A percentile compares a stretch with the other conserved stretches of the same genome.
Evolutionary conservation across 2,888 invertebrate genomes (phyloP).

Genomic region (Timema podura): DNA sequence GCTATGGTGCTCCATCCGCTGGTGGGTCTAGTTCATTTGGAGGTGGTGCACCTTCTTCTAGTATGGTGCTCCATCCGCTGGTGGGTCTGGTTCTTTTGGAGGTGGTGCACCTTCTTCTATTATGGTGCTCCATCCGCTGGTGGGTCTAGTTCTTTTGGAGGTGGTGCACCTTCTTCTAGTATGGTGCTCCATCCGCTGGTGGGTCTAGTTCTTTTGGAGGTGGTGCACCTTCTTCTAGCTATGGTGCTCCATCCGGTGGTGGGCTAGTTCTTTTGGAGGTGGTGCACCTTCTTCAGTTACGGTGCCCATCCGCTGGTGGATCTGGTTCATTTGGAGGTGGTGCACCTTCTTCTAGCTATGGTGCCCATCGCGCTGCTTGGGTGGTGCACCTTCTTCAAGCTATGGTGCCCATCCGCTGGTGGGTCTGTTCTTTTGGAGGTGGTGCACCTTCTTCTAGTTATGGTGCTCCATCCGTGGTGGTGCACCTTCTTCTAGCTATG

Average conservation of each 20-base stretch:
- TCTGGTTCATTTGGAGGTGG: conserved; percentile 20
- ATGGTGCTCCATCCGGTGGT: conserved; percentile 41
- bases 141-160: conserved; percentile 38
- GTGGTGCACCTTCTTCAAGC: conserved; percentile 11
- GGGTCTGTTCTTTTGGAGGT: conserved; percentile 37
- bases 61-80: conserved; percentile 20
- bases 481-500: conserved; percentile 34
- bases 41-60: conserved; percentile 22
- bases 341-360: conserved; percentile 44
- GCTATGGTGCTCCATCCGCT: conserved; percentile 26
- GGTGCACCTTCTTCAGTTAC: conserved; percentile 22
- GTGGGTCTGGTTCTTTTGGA: conserved; percentile 19
- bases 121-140: conserved; percentile 47
- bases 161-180: conserved; percentile 21
- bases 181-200: conserved; percentile 25
- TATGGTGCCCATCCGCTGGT: conserved; percentile 15
- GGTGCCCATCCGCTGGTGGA: conserved; percentile 21
- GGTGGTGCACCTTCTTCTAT: conserved; percentile 36
- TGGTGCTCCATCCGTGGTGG: conserved; percentile 40
- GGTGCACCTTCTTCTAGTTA: conserved; percentile 35
- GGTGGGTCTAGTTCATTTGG: conserved; percentile 21
- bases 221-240: conserved; percentile 18
- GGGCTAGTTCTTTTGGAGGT: conserved; percentile 34
- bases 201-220: conserved; percentile 9
- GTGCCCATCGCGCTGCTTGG: conserved; percentile 44